These are phyloP conservation scores for Nemurella pictetii DNA, from an alignment of 2,888 invertebrate genomes.

Conservation along the genomic window DNA sequence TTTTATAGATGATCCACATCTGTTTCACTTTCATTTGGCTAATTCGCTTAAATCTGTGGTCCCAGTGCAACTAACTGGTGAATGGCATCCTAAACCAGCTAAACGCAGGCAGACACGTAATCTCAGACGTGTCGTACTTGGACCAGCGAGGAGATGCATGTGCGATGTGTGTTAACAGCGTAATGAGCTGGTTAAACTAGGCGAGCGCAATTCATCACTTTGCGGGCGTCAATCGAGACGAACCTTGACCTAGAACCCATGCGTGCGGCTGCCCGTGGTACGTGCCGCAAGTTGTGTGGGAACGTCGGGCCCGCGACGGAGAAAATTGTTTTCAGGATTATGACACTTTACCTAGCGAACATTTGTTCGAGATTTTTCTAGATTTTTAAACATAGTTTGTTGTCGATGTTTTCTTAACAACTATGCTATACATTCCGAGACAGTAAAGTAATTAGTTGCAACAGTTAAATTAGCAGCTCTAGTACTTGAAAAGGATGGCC, in stretches of 20 bases:
- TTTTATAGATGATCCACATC: neutral
- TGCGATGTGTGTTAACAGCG: neutral
- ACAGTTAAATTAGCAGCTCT: neutral
- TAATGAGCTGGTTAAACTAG: constrained; percentile 14
- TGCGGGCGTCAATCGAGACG: neutral
- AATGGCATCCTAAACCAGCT: neutral
- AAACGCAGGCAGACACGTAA: neutral
- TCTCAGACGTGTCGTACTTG: neutral
- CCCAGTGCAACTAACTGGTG: neutral
- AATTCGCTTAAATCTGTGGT: neutral
- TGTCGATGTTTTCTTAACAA: no score
- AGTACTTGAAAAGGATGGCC: neutral
- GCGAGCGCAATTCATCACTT: constrained; percentile 26
- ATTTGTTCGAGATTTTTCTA: neutral
- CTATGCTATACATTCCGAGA: no score
- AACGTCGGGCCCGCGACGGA: neutral
- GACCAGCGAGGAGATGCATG: neutral
- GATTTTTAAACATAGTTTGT: no score
- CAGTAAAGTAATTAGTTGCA: no score
- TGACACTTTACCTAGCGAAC: no score
- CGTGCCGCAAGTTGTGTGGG: constrained; percentile 25
- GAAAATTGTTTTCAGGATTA: neutral
- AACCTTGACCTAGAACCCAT: constrained; percentile 16
- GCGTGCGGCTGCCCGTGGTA: neutral
- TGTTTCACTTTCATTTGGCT: neutral